Evolutionary conservation across 2,888 invertebrate genomes (phyloP).

Genomic region (Polyommatus icarus): DNA sequence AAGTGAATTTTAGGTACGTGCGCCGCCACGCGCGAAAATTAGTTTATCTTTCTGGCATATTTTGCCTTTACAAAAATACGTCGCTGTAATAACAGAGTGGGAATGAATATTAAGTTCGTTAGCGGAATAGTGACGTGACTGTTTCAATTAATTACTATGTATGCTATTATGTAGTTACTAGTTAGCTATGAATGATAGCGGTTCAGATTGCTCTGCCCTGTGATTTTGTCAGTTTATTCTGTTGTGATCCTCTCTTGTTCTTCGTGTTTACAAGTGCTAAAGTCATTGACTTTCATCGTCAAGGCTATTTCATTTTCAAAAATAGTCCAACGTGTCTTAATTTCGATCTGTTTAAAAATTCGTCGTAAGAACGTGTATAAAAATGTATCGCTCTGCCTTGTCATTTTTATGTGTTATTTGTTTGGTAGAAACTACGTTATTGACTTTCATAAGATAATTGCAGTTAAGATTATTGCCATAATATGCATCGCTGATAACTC

Average conservation of each 20-base stretch:
- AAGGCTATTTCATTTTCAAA: too few relatives aligned
- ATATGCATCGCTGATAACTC: too few relatives aligned
- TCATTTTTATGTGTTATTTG: too few relatives aligned
- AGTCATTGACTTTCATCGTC: not conserved
- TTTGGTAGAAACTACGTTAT: too few relatives aligned
- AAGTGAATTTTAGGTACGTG: constrained; percentile 1
- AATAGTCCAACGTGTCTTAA: too few relatives aligned
- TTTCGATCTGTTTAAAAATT: too few relatives aligned
- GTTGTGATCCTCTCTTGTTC: not conserved
- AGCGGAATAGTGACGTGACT: constrained; percentile 3
- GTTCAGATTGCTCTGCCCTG: not conserved
- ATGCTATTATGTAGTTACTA: not conserved
- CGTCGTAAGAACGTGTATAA: too few relatives aligned
- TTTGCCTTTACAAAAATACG: not conserved
- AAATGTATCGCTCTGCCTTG: too few relatives aligned
- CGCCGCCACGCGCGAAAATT: not conserved
- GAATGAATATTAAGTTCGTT: constrained; percentile 7
- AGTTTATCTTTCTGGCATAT: not conserved
- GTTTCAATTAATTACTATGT: not conserved
- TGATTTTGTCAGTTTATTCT: not conserved
- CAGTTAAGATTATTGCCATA: too few relatives aligned
- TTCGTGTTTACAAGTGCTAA: not conserved
- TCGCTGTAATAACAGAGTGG: constrained; percentile 9
- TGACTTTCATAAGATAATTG: too few relatives aligned
- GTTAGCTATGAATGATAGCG: not conserved